A percentile compares a stretch with the other conserved stretches of the same genome.
These are phyloP conservation scores for Belonocnema kinseyi DNA, from an alignment of 1,140 invertebrate genomes.

Conservation along the genomic window DNA sequence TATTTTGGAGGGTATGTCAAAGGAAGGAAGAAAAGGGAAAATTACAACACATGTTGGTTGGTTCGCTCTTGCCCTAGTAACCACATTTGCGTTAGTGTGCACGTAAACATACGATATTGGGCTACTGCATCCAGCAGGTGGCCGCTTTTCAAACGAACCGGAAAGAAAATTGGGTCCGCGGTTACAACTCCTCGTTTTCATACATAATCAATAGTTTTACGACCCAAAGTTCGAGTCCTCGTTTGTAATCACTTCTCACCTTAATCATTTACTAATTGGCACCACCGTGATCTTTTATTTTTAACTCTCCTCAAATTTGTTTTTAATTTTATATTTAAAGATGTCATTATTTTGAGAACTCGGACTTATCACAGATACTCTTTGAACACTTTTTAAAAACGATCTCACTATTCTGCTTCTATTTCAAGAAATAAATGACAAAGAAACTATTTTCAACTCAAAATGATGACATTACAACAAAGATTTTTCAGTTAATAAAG, in stretches of 20 bases:
- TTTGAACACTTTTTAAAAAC: no score
- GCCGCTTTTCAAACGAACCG: slow-evolving; percentile 15
- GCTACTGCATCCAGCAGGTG: not conserved
- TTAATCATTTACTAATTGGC: not conserved
- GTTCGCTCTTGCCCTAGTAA: not conserved
- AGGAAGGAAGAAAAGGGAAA: not conserved
- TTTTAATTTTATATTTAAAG: no score
- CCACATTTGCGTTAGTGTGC: not conserved
- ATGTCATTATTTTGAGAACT: no score
- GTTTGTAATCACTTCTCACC: not conserved
- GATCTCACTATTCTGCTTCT: no score
- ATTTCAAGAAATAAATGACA: no score
- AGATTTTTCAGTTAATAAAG: no score
- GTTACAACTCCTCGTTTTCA: slow-evolving; percentile 6
- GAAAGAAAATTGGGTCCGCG: slow-evolving; percentile 13
- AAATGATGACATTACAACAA: no score
- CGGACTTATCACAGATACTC: no score
- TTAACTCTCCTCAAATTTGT: no score
- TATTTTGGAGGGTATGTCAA: no score
- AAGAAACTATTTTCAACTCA: no score
- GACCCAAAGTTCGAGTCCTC: not conserved
- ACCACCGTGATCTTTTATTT: no score
- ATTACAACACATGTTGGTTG: not conserved
- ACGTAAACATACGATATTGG: not conserved
- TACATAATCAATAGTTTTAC: not conserved